Conservation (phyloP, 2,113 vertebrate species). For the Chrysochloris asiatica region DNA sequence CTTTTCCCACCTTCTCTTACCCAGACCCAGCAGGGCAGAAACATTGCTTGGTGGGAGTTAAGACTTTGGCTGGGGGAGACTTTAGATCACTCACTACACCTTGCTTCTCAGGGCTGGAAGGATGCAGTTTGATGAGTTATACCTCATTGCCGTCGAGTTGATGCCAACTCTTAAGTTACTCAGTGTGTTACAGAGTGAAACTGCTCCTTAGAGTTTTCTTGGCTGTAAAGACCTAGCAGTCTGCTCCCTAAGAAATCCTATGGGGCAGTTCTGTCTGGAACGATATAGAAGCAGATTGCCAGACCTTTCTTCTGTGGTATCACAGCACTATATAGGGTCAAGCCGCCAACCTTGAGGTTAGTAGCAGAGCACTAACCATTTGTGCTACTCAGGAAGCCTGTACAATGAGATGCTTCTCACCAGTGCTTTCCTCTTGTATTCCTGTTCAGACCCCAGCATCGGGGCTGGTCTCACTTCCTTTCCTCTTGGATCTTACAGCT, state of each 20-base stretch:
- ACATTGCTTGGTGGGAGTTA: no score
- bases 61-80: no score
- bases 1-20: no score
- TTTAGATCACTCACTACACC: no score
- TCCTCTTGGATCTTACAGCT: background rate
- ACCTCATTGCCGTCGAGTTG: background rate
- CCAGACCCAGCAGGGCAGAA: no score
- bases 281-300: background rate
- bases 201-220: background rate
- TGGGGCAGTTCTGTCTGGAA: background rate
- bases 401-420: background rate
- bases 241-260: background rate
- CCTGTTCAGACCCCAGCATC: background rate
- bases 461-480: background rate
- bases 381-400: background rate
- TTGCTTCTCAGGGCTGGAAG: background rate
- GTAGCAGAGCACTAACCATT: background rate
- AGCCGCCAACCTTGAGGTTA: background rate
- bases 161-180: background rate
- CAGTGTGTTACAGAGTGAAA: background rate
- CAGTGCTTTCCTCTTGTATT: background rate
- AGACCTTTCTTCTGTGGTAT: background rate
- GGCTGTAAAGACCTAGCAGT: background rate
- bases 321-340: background rate
- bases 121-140: background rate